Evolutionary conservation across 2,113 vertebrate genomes (phyloP).

Genomic region (Pelvicachromis taeniatus): DNA sequence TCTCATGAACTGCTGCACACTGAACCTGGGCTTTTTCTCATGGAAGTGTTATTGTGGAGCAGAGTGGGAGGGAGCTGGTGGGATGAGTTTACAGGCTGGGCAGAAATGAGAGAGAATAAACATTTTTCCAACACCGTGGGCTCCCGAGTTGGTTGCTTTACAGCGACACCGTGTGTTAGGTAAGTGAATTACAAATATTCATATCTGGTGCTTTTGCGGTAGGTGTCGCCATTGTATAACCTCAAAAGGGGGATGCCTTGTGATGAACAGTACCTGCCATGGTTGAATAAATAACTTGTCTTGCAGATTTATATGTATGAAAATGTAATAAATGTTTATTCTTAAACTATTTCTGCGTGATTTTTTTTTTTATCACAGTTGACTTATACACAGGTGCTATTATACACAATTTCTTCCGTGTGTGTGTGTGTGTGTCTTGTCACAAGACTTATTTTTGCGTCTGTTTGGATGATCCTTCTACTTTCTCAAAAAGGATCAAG

Average conservation of each 20-base stretch:
- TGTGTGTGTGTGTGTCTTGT: background rate
- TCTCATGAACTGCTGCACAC: slow-evolving; percentile 37
- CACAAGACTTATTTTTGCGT: background rate
- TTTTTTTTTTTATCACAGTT: background rate
- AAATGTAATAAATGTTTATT: background rate
- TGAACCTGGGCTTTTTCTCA: slow-evolving; percentile 5
- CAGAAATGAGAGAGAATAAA: slow-evolving; percentile 57
- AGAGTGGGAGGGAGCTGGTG: background rate
- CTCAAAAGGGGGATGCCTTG: background rate
- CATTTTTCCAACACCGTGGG: slow-evolving; percentile 47
- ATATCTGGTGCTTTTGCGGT: background rate
- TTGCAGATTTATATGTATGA: background rate
- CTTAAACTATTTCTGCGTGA: background rate
- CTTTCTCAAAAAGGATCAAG: background rate
- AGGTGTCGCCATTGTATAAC: background rate
- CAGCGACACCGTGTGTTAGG: slow-evolving; percentile 39
- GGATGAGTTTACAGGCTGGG: slow-evolving; percentile 52
- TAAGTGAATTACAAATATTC: background rate
- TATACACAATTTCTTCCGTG: background rate
- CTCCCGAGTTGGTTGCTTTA: background rate
- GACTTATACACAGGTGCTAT: background rate
- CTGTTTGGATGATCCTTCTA: background rate
- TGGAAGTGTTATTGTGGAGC: slow-evolving; percentile 15
- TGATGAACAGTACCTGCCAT: background rate
- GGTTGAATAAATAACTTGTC: background rate